These are phyloP conservation scores for Pentalonia nigronervosa DNA, from an alignment of 1,140 invertebrate species.

Conservation along the genomic window DNA sequence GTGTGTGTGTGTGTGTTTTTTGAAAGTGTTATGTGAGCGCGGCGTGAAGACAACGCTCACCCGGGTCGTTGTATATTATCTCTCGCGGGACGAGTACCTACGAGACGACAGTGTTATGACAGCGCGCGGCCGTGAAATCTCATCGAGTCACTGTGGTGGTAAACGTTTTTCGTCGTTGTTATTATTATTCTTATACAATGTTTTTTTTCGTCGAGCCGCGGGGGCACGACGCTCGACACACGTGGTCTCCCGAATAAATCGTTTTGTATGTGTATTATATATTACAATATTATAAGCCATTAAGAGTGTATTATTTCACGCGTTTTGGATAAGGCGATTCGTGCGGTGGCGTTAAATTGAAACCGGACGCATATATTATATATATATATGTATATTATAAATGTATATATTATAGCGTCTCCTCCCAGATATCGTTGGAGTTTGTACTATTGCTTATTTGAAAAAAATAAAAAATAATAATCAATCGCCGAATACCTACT, in stretches of 20 bases:
- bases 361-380: conserved; percentile 17
- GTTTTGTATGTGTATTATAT: conserved; percentile 32
- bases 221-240: neutral
- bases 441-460: neutral
- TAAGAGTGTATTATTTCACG: conserved; percentile 44
- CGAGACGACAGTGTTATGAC: neutral
- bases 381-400: neutral
- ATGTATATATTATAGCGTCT: neutral
- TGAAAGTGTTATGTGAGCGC: neutral
- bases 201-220: conserved; percentile 18
- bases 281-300: neutral
- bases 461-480: neutral
- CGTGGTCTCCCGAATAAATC: conserved; percentile 25
- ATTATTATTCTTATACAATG: conserved; percentile 14
- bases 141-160: neutral
- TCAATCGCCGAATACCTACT: neutral
- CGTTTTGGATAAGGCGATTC: conserved; percentile 37
- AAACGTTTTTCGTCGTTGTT: conserved; percentile 9
- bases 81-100: neutral
- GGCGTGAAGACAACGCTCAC: neutral
- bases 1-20: neutral
- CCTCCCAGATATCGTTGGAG: neutral
- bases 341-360: conserved; percentile 53
- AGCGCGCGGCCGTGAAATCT: neutral
- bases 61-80: neutral